These are phyloP conservation scores for Mesorhabditis belari DNA, from an alignment of 2,888 invertebrate species.

Conservation along the genomic window DNA sequence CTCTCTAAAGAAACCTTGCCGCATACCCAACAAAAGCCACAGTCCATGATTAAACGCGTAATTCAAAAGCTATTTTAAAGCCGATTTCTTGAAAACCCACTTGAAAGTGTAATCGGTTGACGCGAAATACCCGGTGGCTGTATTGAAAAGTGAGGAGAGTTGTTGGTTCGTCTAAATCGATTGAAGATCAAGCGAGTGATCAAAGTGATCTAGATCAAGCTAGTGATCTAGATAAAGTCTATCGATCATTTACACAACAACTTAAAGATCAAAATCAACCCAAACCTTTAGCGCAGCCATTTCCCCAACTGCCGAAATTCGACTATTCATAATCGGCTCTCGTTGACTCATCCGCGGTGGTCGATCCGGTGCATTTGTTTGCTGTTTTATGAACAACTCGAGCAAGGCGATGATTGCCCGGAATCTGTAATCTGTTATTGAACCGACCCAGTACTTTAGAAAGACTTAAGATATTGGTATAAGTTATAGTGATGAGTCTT, in stretches of 20 bases:
- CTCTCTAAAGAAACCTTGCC: no score
- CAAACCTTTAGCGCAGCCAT: conserved; percentile 24
- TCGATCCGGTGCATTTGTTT: conserved; percentile 11
- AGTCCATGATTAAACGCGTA: no score
- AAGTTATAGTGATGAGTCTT: no score
- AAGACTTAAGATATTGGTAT: not conserved
- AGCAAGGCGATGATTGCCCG: conserved; percentile 33
- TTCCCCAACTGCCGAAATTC: conserved; percentile 36
- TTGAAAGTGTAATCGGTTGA: not conserved
- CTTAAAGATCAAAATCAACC: not conserved
- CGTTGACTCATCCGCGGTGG: conserved; percentile 10
- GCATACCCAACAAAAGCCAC: no score
- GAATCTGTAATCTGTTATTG: conserved; percentile 22
- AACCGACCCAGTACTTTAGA: conserved; percentile 10
- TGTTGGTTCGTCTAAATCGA: conserved; percentile 19
- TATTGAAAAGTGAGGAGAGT: conserved; percentile 23
- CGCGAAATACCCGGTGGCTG: conserved; percentile 27
- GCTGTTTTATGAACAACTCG: conserved; percentile 38
- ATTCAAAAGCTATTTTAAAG: no score
- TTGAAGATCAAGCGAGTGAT: not conserved
- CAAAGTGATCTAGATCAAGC: not conserved
- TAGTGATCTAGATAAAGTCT: not conserved
- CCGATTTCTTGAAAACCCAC: no score
- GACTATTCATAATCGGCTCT: conserved; percentile 38
- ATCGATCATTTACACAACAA: not conserved